phyloP scores from a whole-genome alignment of 2,888 invertebrate genomes.

The Amaurobius ferox region DNA sequence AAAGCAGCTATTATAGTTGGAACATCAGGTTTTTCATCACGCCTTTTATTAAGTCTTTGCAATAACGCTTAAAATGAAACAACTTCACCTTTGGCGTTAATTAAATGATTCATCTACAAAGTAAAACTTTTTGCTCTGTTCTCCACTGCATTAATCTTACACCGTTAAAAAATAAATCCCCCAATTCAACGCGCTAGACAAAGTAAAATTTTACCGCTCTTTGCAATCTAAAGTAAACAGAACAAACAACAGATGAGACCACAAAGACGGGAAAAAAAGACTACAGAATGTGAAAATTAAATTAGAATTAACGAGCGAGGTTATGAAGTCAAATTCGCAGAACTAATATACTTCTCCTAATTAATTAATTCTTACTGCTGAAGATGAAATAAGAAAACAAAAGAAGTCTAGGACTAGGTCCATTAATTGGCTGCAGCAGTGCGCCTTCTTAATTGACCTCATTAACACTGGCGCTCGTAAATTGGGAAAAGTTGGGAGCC shows the following conservation, averaged over 20 bases:
- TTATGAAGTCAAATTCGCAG: constrained; percentile 68
- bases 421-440: constrained; percentile 64
- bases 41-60: not conserved
- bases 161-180: constrained; percentile 1
- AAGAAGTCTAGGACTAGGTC: constrained; percentile 35
- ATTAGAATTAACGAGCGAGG: constrained; percentile 69
- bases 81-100: not conserved
- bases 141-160: not conserved
- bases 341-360: constrained; percentile 65
- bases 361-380: constrained; percentile 61
- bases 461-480: constrained; percentile 67
- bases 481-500: constrained; percentile 60
- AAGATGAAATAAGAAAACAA: constrained; percentile 23
- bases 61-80: not conserved
- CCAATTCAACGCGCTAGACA: not conserved
- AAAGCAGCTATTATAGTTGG: too few species aligned
- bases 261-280: constrained; percentile 1
- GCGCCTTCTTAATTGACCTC: constrained; percentile 66
- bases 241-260: not conserved
- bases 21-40: not conserved
- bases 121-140: not conserved
- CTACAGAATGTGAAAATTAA: constrained; percentile 62
- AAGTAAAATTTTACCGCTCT: not conserved
- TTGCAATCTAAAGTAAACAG: not conserved
- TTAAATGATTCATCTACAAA: not conserved